A percentile compares a stretch with the other conserved stretches of the same genome.
These are phyloP conservation scores for Staurois parvus DNA, from an alignment of 2,797 vertebrate species.

Conservation along the genomic window DNA sequence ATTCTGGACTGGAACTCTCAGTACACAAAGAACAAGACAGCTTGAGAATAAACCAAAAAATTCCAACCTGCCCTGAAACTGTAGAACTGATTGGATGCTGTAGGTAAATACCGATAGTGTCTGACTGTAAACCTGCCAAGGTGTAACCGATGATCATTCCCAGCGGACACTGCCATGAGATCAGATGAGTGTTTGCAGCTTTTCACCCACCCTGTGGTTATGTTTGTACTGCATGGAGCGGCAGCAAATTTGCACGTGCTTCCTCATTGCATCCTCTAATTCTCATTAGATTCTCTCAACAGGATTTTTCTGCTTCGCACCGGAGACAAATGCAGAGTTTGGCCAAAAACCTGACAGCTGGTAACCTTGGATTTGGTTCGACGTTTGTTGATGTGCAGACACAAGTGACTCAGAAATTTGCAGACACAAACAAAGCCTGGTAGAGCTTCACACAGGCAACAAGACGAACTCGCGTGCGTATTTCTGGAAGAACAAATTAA, in stretches of 20 bases:
- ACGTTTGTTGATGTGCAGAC: conserved; percentile 53
- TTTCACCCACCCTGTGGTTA: neutral
- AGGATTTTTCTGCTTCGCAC: neutral
- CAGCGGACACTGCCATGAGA: neutral
- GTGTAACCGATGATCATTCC: conserved; percentile 11
- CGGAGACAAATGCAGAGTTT: conserved; percentile 25
- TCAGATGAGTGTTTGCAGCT: neutral
- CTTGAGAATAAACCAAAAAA: too few species aligned
- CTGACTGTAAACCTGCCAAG: neutral
- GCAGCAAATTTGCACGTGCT: neutral
- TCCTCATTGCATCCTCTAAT: neutral
- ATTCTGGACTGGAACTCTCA: too few species aligned
- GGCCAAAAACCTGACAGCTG: conserved; percentile 53
- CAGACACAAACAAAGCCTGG: conserved; percentile 58
- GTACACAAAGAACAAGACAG: too few species aligned
- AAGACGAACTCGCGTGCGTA: conserved; percentile 28
- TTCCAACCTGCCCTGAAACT: too few species aligned
- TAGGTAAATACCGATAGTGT: neutral
- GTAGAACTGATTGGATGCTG: too few species aligned
- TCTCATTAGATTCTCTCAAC: conserved; percentile 10
- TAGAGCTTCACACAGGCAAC: conserved; percentile 14
- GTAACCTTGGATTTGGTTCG: conserved; percentile 51
- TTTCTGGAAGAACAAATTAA: conserved; percentile 17
- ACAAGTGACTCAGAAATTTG: conserved; percentile 54
- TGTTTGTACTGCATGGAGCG: neutral